Base-by-base conservation (phyloP, 2,113 vertebrate species). In the Tetrao urogallus region DNA sequence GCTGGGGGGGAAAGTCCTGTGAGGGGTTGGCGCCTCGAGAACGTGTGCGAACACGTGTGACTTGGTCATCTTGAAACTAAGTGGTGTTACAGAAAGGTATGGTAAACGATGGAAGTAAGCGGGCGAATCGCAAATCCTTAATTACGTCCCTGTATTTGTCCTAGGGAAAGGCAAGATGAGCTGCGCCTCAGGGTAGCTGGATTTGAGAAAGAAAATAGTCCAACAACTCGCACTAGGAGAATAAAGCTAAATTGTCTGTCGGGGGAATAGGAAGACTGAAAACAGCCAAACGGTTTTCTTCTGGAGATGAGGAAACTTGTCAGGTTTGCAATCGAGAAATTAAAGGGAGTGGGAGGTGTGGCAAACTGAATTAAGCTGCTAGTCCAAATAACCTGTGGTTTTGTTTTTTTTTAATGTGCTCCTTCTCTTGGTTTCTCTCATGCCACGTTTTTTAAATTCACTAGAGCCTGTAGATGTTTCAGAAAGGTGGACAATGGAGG, bases 1-100 rank as follows among this genome's bases (percentile, higher is more conserved):
- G 34, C 24, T 10, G 27, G 4, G 5, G 6, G 8, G 15, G 6
- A 40, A 36, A 5, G 22, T 21, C 6, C n/a, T 27, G 61, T n/a
- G 66, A 48, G 2, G 1, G 8, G 50, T 43, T 15, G 45, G 21
- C 64, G 20, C 20, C 20, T 69, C 50, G 32, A 1, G 0, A 34
- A 69, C 27, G 43, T 32, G 12, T 17, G 8, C 4, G 2, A 30
- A 3, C 2, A 3, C 5, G 8, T 15, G 19, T 52, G 63, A 22
- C 24, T 71, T 63, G 18, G 14, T 74, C 16, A n/a, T 28, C 10
- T 56, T 60, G 32, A 66, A 67, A n/a, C 17, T 15, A 28, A 8
- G 10, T 1, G 12, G 13, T 15, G 6, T 32, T 61, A 25, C 27
- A 34, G 45, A 82, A 82, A 69, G 24, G 19, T 27, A 11, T 90